Evolutionary conservation across 2,113 vertebrate species (phyloP).

Genomic region (Varanus salvator): DNA sequence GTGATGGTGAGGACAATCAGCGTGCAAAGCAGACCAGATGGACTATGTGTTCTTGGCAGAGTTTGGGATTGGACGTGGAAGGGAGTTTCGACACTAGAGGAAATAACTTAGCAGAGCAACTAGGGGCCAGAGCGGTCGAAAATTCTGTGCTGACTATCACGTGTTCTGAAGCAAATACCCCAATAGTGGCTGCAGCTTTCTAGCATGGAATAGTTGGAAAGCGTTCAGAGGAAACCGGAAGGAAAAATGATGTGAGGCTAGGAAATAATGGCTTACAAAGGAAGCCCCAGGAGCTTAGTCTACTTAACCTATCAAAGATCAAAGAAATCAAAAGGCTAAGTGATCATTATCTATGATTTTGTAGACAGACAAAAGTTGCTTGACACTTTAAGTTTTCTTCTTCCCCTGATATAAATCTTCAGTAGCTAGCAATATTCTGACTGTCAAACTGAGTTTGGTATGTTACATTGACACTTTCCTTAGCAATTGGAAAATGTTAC

Average conservation of each 20-base stretch:
- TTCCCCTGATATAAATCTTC: neutral
- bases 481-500: neutral
- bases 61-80: too few species aligned
- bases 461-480: neutral
- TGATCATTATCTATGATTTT: neutral
- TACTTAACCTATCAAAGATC: slow-evolving; percentile 16
- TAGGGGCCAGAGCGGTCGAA: neutral
- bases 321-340: slow-evolving; percentile 6
- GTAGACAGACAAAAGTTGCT: slow-evolving; percentile 3
- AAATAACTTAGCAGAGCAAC: neutral
- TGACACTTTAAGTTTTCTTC: neutral
- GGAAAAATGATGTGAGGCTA: neutral
- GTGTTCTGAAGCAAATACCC: neutral
- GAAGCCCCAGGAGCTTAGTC: neutral
- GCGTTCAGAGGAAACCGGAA: neutral
- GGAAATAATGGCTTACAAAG: neutral
- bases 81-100: neutral
- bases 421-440: neutral
- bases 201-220: neutral
- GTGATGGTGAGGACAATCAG: neutral
- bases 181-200: neutral
- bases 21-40: neutral
- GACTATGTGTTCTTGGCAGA: neutral
- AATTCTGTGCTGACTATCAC: neutral
- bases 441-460: neutral